Conservation (phyloP, 2,888 invertebrate species). For the Agapostemon virescens region DNA sequence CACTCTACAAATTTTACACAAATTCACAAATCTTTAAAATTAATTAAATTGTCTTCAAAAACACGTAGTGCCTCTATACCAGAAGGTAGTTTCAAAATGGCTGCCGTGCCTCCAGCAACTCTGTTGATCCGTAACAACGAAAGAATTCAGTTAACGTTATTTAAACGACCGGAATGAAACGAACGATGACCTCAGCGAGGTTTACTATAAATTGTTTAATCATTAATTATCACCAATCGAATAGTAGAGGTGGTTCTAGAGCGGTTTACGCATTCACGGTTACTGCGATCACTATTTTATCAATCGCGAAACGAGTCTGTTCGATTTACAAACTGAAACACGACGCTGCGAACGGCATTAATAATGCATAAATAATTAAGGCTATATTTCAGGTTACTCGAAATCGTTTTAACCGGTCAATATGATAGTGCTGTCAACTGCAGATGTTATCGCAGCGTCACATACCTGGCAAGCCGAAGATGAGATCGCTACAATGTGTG, state of each 20-base stretch:
- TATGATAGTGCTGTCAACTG: not conserved
- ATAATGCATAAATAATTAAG: not conserved
- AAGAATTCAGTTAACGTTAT: no score
- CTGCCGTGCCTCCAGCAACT: no score
- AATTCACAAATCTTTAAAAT: no score
- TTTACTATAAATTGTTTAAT: not conserved
- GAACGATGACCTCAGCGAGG: not conserved
- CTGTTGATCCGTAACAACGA: no score
- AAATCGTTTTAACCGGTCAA: not conserved
- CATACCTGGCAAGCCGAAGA: accelerated
- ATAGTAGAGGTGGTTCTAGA: not conserved
- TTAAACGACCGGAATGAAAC: no score
- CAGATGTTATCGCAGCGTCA: not conserved
- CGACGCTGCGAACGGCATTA: no score
- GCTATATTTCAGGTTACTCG: not conserved
- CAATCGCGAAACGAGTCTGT: not conserved
- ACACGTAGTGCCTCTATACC: no score
- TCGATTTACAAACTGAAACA: no score
- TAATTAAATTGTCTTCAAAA: no score
- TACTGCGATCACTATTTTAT: not conserved
- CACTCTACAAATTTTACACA: no score
- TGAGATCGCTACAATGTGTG: not conserved
- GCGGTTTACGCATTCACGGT: not conserved
- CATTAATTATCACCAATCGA: not conserved
- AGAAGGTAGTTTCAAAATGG: no score